phyloP scores from a whole-genome alignment of 2,888 invertebrate species.

The Biston stratarius region DNA sequence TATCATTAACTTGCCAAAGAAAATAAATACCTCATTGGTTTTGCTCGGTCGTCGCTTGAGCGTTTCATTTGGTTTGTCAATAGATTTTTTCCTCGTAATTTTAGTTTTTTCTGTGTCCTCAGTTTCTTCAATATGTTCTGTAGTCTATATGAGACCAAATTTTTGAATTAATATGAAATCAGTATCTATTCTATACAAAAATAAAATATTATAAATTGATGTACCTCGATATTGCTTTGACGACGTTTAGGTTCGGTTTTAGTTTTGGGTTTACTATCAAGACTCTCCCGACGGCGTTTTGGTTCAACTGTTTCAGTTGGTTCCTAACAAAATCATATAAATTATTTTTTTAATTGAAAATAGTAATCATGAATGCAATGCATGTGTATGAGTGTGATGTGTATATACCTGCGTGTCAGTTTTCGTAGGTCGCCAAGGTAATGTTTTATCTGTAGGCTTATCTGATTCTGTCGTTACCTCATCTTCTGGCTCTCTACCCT shows the following conservation, averaged over 20 bases:
- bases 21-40: conserved; percentile 55
- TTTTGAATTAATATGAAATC: conserved; percentile 7
- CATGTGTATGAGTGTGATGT: conserved; percentile 51
- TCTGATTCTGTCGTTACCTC: conserved; percentile 60
- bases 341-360: neutral
- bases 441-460: conserved; percentile 74
- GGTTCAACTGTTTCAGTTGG: conserved; percentile 59
- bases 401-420: conserved; percentile 65
- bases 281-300: conserved; percentile 64
- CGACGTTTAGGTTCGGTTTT: conserved; percentile 52
- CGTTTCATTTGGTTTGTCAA: conserved; percentile 54
- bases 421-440: conserved; percentile 79
- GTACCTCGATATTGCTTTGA: conserved; percentile 66
- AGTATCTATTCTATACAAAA: neutral
- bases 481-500: conserved; percentile 72
- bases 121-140: conserved; percentile 48
- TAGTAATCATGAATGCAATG: conserved; percentile 23
- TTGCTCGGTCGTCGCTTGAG: conserved; percentile 58
- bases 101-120: conserved; percentile 53
- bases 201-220: neutral
- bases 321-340: conserved; percentile 59
- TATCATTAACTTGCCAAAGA: neutral
- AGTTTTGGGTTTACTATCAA: conserved; percentile 49
- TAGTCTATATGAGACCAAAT: conserved; percentile 52
- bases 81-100: conserved; percentile 53